These are phyloP conservation scores for Cydia fagiglandana DNA, from an alignment of 1,140 invertebrate genomes.

Conservation along the genomic window DNA sequence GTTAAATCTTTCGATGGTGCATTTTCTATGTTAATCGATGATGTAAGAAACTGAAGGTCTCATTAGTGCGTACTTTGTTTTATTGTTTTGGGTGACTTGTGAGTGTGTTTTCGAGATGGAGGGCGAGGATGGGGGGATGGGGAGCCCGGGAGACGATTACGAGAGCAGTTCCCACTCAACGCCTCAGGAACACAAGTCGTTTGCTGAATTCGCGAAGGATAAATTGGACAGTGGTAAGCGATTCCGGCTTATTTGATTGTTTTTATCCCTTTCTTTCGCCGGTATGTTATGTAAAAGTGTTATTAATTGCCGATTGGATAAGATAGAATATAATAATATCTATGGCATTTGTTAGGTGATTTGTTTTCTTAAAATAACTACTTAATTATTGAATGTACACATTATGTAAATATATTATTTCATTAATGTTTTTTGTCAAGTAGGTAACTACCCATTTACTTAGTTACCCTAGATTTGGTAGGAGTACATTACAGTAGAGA, in stretches of 20 bases:
- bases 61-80: conserved; percentile 41
- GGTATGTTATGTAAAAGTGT: not conserved
- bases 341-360: not conserved
- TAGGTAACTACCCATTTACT: too few relatives aligned
- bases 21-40: conserved; percentile 66
- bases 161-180: conserved; percentile 70
- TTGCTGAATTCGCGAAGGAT: conserved; percentile 74
- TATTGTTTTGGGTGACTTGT: conserved; percentile 42
- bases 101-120: conserved; percentile 56
- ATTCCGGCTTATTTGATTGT: not conserved
- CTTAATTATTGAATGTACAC: too few relatives aligned
- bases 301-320: conserved; percentile 4
- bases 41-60: conserved; percentile 72
- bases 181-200: conserved; percentile 71
- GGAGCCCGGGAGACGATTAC: conserved; percentile 65
- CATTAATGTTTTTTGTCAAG: too few relatives aligned
- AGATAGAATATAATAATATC: not conserved
- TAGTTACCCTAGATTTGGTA: too few relatives aligned
- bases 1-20: conserved; percentile 33
- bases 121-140: conserved; percentile 54
- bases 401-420: too few relatives aligned
- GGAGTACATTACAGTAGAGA: too few relatives aligned
- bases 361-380: not conserved
- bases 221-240: conserved; percentile 72
- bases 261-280: not conserved